phyloP scores from a whole-genome alignment of 2,797 vertebrate species.

The Hoplostethus mediterraneus region DNA sequence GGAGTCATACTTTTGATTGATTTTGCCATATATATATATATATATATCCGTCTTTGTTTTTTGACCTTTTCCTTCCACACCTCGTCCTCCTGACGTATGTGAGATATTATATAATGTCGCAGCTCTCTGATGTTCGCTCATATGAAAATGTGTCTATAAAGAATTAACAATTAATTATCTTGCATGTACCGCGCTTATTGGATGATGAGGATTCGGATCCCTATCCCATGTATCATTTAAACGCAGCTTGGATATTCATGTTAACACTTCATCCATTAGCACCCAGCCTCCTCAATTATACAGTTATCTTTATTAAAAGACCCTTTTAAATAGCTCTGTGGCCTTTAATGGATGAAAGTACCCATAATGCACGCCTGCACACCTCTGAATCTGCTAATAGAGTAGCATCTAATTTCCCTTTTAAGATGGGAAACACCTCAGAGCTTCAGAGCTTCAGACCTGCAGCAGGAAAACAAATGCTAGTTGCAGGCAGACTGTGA shows the following conservation, averaged over 20 bases:
- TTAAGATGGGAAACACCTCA: slow-evolving; percentile 20
- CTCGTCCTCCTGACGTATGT: neutral
- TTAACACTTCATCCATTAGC: slow-evolving; percentile 53
- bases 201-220: slow-evolving; percentile 36
- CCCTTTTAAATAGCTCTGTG: slow-evolving; percentile 57
- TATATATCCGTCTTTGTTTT: too few relatives aligned
- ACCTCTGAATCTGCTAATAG: slow-evolving; percentile 38
- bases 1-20: too few relatives aligned
- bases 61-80: too few relatives aligned
- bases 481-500: too few relatives aligned
- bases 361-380: slow-evolving; percentile 36
- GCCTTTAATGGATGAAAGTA: slow-evolving; percentile 43
- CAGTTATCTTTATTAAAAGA: slow-evolving; percentile 67
- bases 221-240: slow-evolving; percentile 40
- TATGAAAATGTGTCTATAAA: slow-evolving; percentile 34
- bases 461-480: slow-evolving; percentile 22
- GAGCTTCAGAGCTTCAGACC: slow-evolving; percentile 6
- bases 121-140: slow-evolving; percentile 17
- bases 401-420: slow-evolving; percentile 46
- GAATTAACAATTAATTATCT: slow-evolving; percentile 38
- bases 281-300: slow-evolving; percentile 59
- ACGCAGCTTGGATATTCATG: slow-evolving; percentile 40
- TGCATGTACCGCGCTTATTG: neutral
- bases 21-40: too few relatives aligned
- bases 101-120: neutral